phyloP scores from a whole-genome alignment of 64 coral and sea anemone genomes.

The Montipora efflorescens region DNA sequence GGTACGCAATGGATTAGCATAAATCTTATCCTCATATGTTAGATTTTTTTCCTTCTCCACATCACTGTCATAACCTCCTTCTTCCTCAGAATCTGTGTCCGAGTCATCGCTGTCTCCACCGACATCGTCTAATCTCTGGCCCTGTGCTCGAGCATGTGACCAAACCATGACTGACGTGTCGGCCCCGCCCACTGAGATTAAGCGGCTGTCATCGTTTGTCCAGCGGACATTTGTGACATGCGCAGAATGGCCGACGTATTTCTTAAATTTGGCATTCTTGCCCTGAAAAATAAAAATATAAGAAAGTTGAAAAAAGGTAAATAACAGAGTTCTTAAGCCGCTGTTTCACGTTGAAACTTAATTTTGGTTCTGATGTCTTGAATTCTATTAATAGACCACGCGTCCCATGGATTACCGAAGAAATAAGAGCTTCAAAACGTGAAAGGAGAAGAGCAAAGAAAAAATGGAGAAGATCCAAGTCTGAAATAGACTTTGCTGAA shows the following conservation, averaged over 20 bases:
- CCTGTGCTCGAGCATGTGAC: conserved; percentile 77
- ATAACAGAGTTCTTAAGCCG: no score
- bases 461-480: no score
- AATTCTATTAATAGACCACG: no score
- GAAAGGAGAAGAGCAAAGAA: no score
- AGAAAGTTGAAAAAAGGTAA: neutral
- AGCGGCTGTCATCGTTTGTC: conserved; percentile 83
- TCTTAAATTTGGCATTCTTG: conserved; percentile 96
- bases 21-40: conserved; percentile 98
- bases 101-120: conserved; percentile 96
- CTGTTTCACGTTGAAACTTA: no score
- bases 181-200: conserved; percentile 93
- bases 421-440: no score
- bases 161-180: conserved; percentile 98
- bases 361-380: no score
- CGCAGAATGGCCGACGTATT: conserved; percentile 96
- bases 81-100: conserved; percentile 96
- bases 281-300: conserved; percentile 50
- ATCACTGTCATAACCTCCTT: conserved; percentile 97
- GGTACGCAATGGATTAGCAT: conserved; percentile 87
- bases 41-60: conserved; percentile 91
- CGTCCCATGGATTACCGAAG: no score
- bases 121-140: conserved; percentile 37
- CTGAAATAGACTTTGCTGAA: no score
- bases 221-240: conserved; percentile 99